These are phyloP conservation scores for Brienomyrus brachyistius DNA, from an alignment of 2,113 vertebrate species.

Conservation along the genomic window DNA sequence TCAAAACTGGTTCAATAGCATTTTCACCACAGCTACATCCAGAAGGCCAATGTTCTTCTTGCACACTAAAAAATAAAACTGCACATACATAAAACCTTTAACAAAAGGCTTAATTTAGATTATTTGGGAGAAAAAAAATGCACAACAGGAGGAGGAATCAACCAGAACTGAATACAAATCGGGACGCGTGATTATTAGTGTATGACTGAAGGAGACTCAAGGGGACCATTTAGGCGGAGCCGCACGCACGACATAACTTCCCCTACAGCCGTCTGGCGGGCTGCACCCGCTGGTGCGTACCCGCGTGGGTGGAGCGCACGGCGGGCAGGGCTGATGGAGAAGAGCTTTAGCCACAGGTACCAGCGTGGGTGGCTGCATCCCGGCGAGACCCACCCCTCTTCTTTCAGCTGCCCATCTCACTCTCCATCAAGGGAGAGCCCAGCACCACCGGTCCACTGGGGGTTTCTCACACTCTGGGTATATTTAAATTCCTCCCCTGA, in stretches of 20 bases:
- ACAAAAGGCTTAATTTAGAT: background rate
- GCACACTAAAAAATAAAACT: background rate
- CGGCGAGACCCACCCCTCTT: background rate
- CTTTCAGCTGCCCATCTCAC: background rate
- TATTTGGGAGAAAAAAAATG: background rate
- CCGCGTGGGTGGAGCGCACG: background rate
- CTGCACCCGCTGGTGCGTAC: background rate
- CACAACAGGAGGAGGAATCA: background rate
- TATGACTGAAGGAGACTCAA: background rate
- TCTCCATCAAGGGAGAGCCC: background rate
- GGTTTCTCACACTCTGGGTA: background rate
- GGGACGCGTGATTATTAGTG: background rate
- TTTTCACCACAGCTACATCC: background rate
- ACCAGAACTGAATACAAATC: background rate
- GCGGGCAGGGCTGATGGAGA: background rate
- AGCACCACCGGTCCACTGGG: background rate
- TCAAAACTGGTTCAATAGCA: background rate
- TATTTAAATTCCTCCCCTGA: background rate
- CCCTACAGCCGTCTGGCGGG: background rate
- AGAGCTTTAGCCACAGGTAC: background rate
- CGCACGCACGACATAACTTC: background rate
- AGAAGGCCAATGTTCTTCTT: background rate
- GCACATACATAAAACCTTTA: background rate
- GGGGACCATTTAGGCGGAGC: background rate
- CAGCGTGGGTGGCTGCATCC: background rate